A percentile compares a stretch with the other conserved stretches of the same genome.
Evolutionary conservation across 2,113 vertebrate genomes (phyloP).

Genomic region (Gymnobelideus leadbeateri): DNA sequence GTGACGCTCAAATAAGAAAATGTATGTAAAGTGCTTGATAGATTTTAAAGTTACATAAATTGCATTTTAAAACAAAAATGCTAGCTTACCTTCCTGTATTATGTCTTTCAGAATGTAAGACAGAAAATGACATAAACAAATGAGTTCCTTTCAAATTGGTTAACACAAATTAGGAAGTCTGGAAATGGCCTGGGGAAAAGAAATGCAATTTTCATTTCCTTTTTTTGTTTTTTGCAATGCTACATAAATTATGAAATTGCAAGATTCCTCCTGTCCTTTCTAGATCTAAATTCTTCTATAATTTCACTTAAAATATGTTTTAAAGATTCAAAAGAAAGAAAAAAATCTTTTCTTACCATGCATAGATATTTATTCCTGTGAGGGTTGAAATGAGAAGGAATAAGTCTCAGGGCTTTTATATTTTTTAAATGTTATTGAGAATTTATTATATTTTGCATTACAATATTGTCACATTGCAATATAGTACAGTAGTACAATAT

Average conservation of each 20-base stretch:
- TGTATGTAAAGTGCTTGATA: neutral
- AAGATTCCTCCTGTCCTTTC: neutral
- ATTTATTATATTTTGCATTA: neutral
- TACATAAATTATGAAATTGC: conserved; percentile 30
- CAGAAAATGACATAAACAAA: neutral
- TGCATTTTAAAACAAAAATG: neutral
- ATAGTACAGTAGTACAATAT: neutral
- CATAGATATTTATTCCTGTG: neutral
- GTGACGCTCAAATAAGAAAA: neutral
- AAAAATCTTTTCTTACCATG: neutral
- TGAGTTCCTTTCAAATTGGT: conserved; percentile 24
- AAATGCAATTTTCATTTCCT: neutral
- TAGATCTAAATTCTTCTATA: conserved; percentile 7
- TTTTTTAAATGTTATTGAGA: conserved; percentile 15
- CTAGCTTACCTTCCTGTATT: neutral
- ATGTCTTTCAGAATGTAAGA: neutral
- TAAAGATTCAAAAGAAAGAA: conserved; percentile 18
- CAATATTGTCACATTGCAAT: neutral
- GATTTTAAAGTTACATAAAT: neutral
- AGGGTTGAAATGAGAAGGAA: conserved; percentile 12
- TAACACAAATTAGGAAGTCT: neutral
- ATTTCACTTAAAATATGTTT: conserved; percentile 34
- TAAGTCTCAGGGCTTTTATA: neutral
- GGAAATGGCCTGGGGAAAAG: neutral
- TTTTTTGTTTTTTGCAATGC: conserved; percentile 3